These are phyloP conservation scores for Sinosuthora webbiana DNA, from an alignment of 2,113 vertebrate species.

Conservation along the genomic window DNA sequence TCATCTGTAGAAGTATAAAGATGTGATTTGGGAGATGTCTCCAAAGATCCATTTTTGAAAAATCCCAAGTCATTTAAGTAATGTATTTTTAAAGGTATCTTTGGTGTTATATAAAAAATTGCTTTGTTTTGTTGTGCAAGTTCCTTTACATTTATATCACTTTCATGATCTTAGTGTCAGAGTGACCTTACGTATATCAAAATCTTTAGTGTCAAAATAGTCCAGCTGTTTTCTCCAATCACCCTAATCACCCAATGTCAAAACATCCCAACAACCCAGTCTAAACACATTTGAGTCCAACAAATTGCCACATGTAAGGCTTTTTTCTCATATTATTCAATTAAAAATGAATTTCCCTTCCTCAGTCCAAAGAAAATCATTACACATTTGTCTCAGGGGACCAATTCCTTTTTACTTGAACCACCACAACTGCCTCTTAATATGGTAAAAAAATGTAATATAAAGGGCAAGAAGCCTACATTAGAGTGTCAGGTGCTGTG, in stretches of 20 bases:
- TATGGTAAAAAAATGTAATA: conserved; percentile 18
- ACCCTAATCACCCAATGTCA: neutral
- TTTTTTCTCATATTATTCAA: conserved; percentile 29
- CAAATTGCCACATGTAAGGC: conserved; percentile 17
- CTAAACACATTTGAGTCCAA: conserved; percentile 39
- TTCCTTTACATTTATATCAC: neutral
- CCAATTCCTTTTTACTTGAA: conserved; percentile 13
- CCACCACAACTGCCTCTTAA: neutral
- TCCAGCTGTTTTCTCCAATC: neutral
- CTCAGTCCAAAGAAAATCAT: conserved; percentile 36
- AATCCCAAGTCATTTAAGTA: neutral
- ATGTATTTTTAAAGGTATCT: neutral
- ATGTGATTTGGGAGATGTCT: neutral
- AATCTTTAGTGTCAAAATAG: neutral
- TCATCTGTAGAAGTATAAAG: neutral
- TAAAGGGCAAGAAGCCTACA: neutral
- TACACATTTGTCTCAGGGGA: neutral
- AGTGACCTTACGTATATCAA: neutral
- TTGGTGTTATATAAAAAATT: neutral
- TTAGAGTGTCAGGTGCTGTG: neutral
- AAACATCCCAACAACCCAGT: conserved; percentile 1
- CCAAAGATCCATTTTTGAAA: neutral
- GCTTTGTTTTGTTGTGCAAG: neutral
- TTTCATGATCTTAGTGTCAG: neutral
- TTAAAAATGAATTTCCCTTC: conserved; percentile 36